Evolutionary conservation across 2,113 vertebrate genomes (phyloP).

Genomic region (Coptodon bakossiorum): DNA sequence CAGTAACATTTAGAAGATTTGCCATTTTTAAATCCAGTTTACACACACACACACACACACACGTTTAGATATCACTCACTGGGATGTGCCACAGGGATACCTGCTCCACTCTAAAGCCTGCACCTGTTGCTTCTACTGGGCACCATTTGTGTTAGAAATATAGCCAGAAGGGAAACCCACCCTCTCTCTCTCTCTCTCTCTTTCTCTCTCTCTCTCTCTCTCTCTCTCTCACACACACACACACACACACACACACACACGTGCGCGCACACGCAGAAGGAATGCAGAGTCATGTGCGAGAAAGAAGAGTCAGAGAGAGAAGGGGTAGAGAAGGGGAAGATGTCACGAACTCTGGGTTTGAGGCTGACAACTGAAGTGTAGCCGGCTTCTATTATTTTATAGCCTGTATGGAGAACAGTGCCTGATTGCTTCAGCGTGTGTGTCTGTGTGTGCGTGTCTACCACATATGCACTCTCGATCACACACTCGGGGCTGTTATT

Average conservation of each 20-base stretch:
- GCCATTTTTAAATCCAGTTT: not conserved
- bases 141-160: constrained; percentile 10
- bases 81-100: not conserved
- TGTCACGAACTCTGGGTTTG: constrained; percentile 19
- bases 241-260: not conserved
- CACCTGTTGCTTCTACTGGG: constrained; percentile 61
- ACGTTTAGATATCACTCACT: not conserved
- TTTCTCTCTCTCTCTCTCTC: not conserved
- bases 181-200: not conserved
- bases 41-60: no score
- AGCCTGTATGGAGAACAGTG: constrained; percentile 13
- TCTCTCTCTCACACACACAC: rapidly evolving
- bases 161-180: not conserved
- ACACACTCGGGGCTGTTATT: constrained; percentile 14
- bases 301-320: not conserved
- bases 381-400: constrained; percentile 27
- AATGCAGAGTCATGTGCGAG: not conserved
- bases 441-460: not conserved
- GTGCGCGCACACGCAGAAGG: rapidly evolving
- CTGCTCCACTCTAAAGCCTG: constrained; percentile 16
- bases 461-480: constrained; percentile 34
- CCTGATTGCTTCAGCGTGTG: constrained; percentile 47
- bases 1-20: not conserved
- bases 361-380: constrained; percentile 35
- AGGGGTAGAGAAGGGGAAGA: not conserved